Evolutionary conservation across 2,113 vertebrate species (phyloP), one percentile per base, ranked within the genome.

Genomic region (Forbesichthys papilliferus): DNA sequence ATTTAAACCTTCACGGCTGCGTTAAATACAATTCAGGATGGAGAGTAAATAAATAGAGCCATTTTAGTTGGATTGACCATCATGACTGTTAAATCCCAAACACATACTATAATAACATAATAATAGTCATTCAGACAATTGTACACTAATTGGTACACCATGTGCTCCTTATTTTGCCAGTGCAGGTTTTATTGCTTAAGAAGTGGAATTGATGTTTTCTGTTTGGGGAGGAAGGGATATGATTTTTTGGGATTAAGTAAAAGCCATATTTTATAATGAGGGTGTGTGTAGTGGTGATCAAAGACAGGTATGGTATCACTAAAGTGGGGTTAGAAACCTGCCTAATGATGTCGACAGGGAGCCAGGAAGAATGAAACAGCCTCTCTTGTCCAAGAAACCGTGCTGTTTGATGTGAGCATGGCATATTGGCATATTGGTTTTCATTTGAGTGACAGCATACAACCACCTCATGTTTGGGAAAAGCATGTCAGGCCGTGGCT

Each of bases 361-460:
- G 54, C 27, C 49, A 52, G 49, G 57, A 12, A 46, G 53, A 9
- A 18, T 8, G 42, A 34, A 20, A 20, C 6, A 14, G 61, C 3
- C n/a, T 73, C 48, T 66, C n/a, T 16, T 42, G 59, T 71, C 56
- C 66, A 42, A n/a, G 57, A 77, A 63, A 34, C 74, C 63, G 68
- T 60, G 66, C 73, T 80, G 71, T 72, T 82, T 78, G 70, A 82
- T 77, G 68, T 64, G 70, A 66, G 60, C 49, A 63, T 14, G 9
- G 68, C 68, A 76, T 63, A 13, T 16, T 47, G 34, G 65, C 61
- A 11, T 13, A 52, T 57, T 16, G 42, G 42, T 57, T 66, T 46
- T 66, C 3, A 2, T 58, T 12, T 82, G 73, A 87, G 58, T 77
- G 85, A 81, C 77, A 62, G 78, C 73, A 73, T 72, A 75, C 61